Evolutionary conservation across 2,113 vertebrate genomes (phyloP).

Genomic region (Hyaena hyaena): DNA sequence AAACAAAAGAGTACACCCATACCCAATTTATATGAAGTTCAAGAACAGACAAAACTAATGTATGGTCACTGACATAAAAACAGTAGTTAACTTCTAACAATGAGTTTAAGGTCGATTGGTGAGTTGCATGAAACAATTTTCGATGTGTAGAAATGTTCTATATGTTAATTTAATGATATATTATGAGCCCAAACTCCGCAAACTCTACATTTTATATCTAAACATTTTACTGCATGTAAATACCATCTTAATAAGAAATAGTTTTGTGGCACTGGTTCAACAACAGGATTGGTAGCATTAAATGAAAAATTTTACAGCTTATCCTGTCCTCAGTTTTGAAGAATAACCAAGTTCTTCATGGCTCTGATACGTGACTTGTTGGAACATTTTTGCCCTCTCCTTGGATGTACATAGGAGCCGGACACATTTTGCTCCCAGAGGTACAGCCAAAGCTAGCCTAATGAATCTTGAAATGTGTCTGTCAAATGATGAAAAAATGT

Average conservation of each 20-base stretch:
- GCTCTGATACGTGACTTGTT: neutral
- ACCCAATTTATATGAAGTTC: neutral
- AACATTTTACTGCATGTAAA: neutral
- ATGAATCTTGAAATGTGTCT: constrained; percentile 52
- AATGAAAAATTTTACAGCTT: neutral
- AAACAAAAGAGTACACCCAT: neutral
- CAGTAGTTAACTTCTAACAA: neutral
- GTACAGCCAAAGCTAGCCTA: neutral
- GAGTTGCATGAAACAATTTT: neutral
- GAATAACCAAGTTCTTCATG: neutral
- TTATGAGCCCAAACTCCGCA: neutral
- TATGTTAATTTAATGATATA: neutral
- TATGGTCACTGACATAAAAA: neutral
- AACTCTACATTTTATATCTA: neutral
- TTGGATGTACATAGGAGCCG: neutral
- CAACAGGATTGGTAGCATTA: neutral
- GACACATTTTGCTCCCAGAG: constrained; percentile 23
- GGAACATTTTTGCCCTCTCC: neutral
- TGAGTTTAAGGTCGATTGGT: neutral
- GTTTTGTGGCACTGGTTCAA: neutral
- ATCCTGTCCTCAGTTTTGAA: neutral
- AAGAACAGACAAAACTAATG: neutral
- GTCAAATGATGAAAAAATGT: constrained; percentile 54
- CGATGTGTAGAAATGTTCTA: neutral
- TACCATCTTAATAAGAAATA: neutral